A percentile compares a stretch with the other conserved stretches of the same genome.
Evolutionary conservation across 2,888 invertebrate genomes (phyloP).

Genomic region (Desoria tigrina): DNA sequence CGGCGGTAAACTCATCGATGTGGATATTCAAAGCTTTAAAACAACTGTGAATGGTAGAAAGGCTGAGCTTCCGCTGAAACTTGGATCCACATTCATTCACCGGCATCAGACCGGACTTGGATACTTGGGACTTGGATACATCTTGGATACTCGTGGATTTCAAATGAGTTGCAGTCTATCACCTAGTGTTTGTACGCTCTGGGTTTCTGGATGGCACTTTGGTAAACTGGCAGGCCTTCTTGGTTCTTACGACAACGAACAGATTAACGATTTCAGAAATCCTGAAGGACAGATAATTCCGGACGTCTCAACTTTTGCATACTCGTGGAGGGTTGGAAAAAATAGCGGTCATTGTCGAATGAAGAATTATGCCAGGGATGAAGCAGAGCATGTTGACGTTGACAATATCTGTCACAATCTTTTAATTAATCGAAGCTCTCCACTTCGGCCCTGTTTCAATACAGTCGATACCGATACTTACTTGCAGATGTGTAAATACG

Average conservation of each 20-base stretch:
- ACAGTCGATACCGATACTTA: slow-evolving; percentile 58
- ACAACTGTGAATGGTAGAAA: slow-evolving; percentile 56
- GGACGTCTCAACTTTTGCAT: slow-evolving; percentile 56
- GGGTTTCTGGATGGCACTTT: slow-evolving; percentile 61
- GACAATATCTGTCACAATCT: slow-evolving; percentile 56
- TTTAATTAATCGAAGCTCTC: slow-evolving; percentile 56
- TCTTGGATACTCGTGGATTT: slow-evolving; percentile 57
- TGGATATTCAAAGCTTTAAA: slow-evolving; percentile 53
- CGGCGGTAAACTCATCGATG: slow-evolving; percentile 54
- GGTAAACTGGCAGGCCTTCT: slow-evolving; percentile 61
- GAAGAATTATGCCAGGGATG: slow-evolving; percentile 55
- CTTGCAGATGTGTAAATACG: slow-evolving; percentile 57
- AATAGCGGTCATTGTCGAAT: slow-evolving; percentile 51
- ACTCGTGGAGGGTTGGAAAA: slow-evolving; percentile 57
- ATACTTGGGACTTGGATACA: too few relatives aligned
- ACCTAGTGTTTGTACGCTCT: slow-evolving; percentile 57
- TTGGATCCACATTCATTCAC: slow-evolving; percentile 55
- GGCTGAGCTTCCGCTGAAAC: slow-evolving; percentile 58
- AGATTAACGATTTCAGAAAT: slow-evolving; percentile 58
- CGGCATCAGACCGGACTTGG: slow-evolving; percentile 56
- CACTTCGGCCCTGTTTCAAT: slow-evolving; percentile 59
- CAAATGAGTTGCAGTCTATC: slow-evolving; percentile 57
- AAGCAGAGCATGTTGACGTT: slow-evolving; percentile 47
- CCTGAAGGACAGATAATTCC: slow-evolving; percentile 55
- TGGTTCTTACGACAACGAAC: slow-evolving; percentile 62